phyloP scores from a whole-genome alignment of 2,113 vertebrate species.

The Epinephelus lanceolatus region DNA sequence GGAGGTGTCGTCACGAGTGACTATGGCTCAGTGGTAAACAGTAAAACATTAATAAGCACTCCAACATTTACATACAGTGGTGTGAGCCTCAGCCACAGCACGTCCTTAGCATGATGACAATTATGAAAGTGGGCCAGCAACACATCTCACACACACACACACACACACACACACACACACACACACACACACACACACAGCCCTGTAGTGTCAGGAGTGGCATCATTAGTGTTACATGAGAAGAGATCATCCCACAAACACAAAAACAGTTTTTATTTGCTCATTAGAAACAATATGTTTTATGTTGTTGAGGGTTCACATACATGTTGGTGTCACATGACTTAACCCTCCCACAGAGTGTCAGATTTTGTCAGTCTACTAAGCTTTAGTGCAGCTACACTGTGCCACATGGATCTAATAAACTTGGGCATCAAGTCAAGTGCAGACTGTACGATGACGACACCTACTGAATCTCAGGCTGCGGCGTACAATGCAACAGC shows the following conservation, averaged over 20 bases:
- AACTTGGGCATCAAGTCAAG: no score
- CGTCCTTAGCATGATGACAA: slow-evolving; percentile 19
- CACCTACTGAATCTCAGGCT: no score
- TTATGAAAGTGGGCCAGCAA: slow-evolving; percentile 23
- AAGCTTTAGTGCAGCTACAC: no score
- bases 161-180: no score
- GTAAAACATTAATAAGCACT: slow-evolving; percentile 53
- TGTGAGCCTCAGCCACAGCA: neutral
- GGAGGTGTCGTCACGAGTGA: slow-evolving; percentile 32
- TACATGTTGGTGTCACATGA: neutral
- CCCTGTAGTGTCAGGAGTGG: neutral
- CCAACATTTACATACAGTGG: slow-evolving; percentile 1
- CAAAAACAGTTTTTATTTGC: neutral
- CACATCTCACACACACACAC: neutral
- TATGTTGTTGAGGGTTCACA: neutral
- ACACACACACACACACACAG: no score
- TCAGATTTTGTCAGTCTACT: no score
- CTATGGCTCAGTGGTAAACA: slow-evolving; percentile 11
- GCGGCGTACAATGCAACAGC: no score
- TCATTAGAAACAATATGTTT: neutral
- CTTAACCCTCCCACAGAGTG: neutral
- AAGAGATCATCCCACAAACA: neutral
- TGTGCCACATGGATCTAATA: no score
- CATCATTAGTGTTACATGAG: neutral
- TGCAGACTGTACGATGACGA: no score